A percentile compares a stretch with the other conserved stretches of the same genome.
These are phyloP conservation scores for Drosophila neonasuta DNA, from an alignment of 2,888 invertebrate species.

Conservation along the genomic window DNA sequence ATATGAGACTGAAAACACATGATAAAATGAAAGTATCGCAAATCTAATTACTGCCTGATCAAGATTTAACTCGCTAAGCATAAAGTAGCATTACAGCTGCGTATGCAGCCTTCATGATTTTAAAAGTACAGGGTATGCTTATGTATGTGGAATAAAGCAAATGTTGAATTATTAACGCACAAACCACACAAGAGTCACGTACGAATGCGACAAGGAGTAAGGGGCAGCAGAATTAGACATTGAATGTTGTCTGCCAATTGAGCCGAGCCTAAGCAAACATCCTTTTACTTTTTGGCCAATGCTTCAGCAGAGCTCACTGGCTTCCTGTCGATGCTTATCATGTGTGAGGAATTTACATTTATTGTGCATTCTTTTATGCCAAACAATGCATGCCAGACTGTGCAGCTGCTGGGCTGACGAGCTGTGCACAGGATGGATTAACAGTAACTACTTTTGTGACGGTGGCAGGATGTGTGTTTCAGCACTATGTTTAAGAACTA, in stretches of 20 bases:
- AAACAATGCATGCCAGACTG: constrained; percentile 27
- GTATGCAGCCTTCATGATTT: neutral
- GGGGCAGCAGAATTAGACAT: constrained; percentile 24
- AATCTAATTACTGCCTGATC: too few relatives aligned
- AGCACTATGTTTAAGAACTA: constrained; percentile 1
- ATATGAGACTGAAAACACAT: too few relatives aligned
- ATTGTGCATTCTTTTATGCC: constrained; percentile 33
- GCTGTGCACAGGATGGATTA: constrained; percentile 60
- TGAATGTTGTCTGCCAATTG: constrained; percentile 24
- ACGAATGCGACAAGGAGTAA: constrained; percentile 52
- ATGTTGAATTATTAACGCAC: constrained; percentile 56
- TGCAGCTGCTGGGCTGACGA: constrained; percentile 45
- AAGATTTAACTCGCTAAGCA: too few relatives aligned
- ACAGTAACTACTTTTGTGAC: constrained; percentile 26
- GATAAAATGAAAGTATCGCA: too few relatives aligned
- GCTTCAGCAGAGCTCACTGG: constrained; percentile 15
- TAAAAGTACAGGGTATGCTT: constrained; percentile 8
- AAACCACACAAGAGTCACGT: constrained; percentile 66
- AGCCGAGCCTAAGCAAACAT: constrained; percentile 72
- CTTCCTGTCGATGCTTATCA: constrained; percentile 74
- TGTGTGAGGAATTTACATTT: constrained; percentile 52
- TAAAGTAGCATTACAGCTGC: neutral
- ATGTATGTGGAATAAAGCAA: constrained; percentile 11
- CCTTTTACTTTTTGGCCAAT: constrained; percentile 52
- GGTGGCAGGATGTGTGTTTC: constrained; percentile 30